Evolutionary conservation across 1,140 invertebrate species (phyloP).

Genomic region (Caenorhabditis brenneri): DNA sequence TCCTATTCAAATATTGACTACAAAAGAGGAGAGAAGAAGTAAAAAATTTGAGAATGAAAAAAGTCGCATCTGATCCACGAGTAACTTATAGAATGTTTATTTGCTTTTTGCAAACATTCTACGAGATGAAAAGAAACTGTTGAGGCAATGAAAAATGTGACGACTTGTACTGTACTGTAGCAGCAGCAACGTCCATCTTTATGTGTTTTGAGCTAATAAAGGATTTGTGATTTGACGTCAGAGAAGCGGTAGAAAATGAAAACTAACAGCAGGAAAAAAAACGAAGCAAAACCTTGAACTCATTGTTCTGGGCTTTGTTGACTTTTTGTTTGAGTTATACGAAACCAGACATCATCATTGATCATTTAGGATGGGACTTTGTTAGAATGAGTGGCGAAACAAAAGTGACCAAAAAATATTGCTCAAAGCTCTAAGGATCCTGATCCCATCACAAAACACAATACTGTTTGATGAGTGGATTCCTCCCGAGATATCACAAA

Average conservation of each 20-base stretch:
- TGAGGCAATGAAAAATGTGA: slow-evolving; percentile 3
- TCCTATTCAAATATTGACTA: slow-evolving; percentile 35
- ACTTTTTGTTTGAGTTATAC: background rate
- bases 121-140: slow-evolving; percentile 24
- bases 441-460: background rate
- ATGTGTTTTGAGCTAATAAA: slow-evolving; percentile 29
- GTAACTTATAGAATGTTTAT: slow-evolving; percentile 42
- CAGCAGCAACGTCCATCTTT: background rate
- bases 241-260: background rate
- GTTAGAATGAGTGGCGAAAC: background rate
- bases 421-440: background rate
- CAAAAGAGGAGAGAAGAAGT: slow-evolving; percentile 2
- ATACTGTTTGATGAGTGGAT: background rate
- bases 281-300: background rate
- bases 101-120: slow-evolving; percentile 41
- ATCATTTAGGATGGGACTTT: background rate
- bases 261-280: too few relatives aligned
- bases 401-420: background rate
- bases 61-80: slow-evolving; percentile 36
- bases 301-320: background rate
- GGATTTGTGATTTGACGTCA: slow-evolving; percentile 42
- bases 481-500: background rate
- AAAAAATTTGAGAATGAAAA: background rate
- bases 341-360: slow-evolving; percentile 10
- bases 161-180: slow-evolving; percentile 25